These are phyloP conservation scores for Dasypus novemcinctus DNA, from an alignment of 2,113 vertebrate genomes.

Conservation along the genomic window DNA sequence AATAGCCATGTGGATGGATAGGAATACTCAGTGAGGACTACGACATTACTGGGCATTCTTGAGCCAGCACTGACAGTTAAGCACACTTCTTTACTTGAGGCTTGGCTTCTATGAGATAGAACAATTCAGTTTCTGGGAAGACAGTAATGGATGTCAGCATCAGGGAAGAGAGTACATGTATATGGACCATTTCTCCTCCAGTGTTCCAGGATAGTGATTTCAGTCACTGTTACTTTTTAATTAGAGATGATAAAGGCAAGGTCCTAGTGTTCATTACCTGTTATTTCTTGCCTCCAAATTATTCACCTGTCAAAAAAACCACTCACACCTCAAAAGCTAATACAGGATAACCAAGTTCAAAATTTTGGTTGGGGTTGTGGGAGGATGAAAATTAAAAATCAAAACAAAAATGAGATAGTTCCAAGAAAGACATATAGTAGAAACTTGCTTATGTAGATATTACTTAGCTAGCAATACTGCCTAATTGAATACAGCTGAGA, in stretches of 20 bases:
- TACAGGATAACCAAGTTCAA: not conserved
- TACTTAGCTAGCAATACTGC: not conserved
- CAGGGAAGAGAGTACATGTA: not conserved
- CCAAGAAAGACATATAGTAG: not conserved
- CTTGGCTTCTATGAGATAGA: constrained; percentile 8
- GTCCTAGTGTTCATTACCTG: not conserved
- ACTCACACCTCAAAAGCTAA: not conserved
- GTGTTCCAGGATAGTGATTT: not conserved
- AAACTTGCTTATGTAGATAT: not conserved
- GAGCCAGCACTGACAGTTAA: not conserved
- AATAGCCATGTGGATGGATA: not conserved
- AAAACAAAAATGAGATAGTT: not conserved
- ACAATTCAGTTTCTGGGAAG: constrained; percentile 37
- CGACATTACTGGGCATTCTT: not conserved
- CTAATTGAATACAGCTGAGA: not conserved
- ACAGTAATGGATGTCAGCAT: constrained; percentile 60
- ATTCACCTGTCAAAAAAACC: constrained; percentile 1
- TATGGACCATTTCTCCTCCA: not conserved
- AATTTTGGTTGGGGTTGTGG: not conserved
- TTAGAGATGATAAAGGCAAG: not conserved
- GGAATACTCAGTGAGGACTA: not conserved
- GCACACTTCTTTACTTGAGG: constrained; percentile 26
- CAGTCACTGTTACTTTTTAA: constrained; percentile 15
- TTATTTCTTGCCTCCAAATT: constrained; percentile 43
- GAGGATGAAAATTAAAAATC: not conserved